Percentiles rank a stretch among this genome's conserved stretches.
Conservation (phyloP, 1,140 invertebrate species). For the Araneus ventricosus region DNA sequence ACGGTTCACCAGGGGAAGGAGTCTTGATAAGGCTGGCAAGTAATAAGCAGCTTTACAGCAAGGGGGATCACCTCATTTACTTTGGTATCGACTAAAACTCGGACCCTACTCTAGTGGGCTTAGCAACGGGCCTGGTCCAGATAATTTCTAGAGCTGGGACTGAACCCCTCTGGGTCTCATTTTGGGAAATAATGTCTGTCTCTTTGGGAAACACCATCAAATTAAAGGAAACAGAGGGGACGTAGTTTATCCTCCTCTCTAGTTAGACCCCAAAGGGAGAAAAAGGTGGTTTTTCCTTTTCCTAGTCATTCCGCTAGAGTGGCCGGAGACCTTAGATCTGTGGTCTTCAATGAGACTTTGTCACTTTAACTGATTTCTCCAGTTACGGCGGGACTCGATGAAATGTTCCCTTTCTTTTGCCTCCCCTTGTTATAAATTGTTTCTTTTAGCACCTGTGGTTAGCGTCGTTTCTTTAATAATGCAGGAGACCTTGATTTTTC, state of each 20-base stretch:
- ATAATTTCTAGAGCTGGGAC: constrained; percentile 56
- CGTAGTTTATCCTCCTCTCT: constrained; percentile 50
- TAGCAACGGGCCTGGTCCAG: constrained; percentile 6
- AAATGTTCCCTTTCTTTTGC: neutral
- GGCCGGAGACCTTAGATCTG: constrained; percentile 18
- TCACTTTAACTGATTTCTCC: constrained; percentile 55
- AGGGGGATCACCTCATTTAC: constrained; percentile 46
- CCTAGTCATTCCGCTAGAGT: constrained; percentile 34
- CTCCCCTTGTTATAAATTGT: neutral
- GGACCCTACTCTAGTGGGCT: constrained; percentile 18
- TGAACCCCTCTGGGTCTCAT: constrained; percentile 58
- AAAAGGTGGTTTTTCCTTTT: constrained; percentile 28
- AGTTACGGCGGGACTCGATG: constrained; percentile 3
- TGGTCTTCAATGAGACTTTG: constrained; percentile 44
- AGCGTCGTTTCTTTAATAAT: neutral
- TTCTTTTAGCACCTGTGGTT: neutral
- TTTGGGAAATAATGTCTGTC: constrained; percentile 64
- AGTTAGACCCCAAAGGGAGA: constrained; percentile 33
- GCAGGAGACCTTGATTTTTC: no score
- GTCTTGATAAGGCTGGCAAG: constrained; percentile 39
- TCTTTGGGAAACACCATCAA: constrained; percentile 59
- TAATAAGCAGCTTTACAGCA: constrained; percentile 17
- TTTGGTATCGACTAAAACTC: constrained; percentile 16
- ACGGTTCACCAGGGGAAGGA: constrained; percentile 12
- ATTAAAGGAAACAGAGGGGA: constrained; percentile 62